Base-by-base conservation (phyloP, 37 sponge, comb jelly and placozoan species). In the Beroe forskalii region DNA sequence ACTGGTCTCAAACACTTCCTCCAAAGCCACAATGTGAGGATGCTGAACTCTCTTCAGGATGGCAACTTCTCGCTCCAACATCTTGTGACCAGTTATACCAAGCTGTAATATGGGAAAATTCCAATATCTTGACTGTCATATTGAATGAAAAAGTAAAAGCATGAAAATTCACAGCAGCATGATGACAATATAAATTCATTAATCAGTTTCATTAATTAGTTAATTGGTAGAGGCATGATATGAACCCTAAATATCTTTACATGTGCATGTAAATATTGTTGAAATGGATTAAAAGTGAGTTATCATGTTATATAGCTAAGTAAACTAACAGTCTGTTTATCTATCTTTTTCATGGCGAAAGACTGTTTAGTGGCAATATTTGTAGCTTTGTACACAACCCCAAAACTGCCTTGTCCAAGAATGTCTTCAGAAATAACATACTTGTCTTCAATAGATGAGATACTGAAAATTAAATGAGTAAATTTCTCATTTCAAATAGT, bases 291-390 rank as follows among this genome's bases (percentile, higher is more conserved):
- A n/a, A n/a, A n/a, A n/a, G n/a, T n/a, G n/a, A n/a, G n/a, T n/a
- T n/a, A n/a, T n/a, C n/a, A n/a, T n/a, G n/a, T n/a, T n/a, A n/a
- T n/a, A n/a, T n/a, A n/a, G n/a, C n/a, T n/a, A n/a, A n/a, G n/a
- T n/a, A n/a, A n/a, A 67, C 94, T 75, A 33, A 97, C 97, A 89
- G 92, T 92, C 62, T 97, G 96, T 76, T 97, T 97, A 40, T 94
- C 66, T 9, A 97, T 96, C 30, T 93, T 92, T 89, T 97, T 97
- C 66, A 97, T 93, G 31, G 97, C 97, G 60, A 91, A 94, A 32
- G 90, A 48, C 60, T 93, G 32, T 27, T 91, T 91, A 31, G 92
- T 93, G 40, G 39, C 22, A 27, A 67, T 38, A 32, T 93, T 90
- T 6, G 93, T 93, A 1, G 92, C 96, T 72, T 95, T 92, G 24